Evolutionary conservation across 2,888 invertebrate species (phyloP), one percentile per base, ranked within the genome.

Genomic region (Salticus scenicus): DNA sequence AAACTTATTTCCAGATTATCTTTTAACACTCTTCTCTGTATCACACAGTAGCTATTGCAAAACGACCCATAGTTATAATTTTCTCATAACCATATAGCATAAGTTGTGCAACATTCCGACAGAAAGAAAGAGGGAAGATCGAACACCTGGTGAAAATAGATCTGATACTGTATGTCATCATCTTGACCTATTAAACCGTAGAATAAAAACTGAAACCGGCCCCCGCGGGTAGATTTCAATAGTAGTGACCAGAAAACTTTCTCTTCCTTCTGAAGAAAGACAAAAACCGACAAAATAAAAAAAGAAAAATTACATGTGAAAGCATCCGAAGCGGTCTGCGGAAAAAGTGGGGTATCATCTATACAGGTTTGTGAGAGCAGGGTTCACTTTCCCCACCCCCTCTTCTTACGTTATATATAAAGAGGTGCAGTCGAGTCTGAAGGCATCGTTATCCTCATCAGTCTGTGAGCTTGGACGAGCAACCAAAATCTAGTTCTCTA

Each of bases 181-280:
- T 82, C 75, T 82, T 76, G 82, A 82, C 82, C 82, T 71, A 82
- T 71, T 75, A 82, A 82, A 76, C 82, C 75, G 67, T 24, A 70
- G 63, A 64, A 70, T 64, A 47, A 57, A 70, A 42, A 41, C 14
- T 24, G 57, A 57, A 57, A 57, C 57, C 57, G 57, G 57, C 57
- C 57, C 57, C 57, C 12, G 57, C 8, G 57, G 57, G 57, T 24
- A 17, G 57, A 57, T 57, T 57, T 24, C 57, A n/a, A 57, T 24
- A 57, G n/a, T n/a, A n/a, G 57, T 57, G 57, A 57, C 57, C 57
- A 57, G 42, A 47, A 47, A 47, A 17, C 17, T 2, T 17, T 57
- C 7, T 20, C 57, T 64, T 64, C 64, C 42, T 42, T 27, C 31
- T 30, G 7, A 66, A 47, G 28, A 20, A 17, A 80, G 69, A 74